These are phyloP conservation scores for roundworm (Caenorhabditis elegans) DNA, from an alignment of 1,140 invertebrate genomes.

Conservation along the genomic window DNA sequence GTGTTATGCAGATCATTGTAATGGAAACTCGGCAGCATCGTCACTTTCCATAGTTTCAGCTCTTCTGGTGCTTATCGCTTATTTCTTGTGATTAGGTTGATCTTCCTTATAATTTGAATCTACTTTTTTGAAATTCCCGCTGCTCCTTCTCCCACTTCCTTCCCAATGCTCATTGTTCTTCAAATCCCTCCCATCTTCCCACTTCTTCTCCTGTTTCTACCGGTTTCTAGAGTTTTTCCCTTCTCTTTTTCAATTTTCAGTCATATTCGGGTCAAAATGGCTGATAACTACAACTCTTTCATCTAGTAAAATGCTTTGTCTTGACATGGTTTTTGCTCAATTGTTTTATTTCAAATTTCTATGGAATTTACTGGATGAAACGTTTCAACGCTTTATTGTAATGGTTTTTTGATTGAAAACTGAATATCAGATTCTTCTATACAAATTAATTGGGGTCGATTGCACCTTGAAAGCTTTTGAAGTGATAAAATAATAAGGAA, in stretches of 20 bases:
- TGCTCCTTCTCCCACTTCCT: background rate
- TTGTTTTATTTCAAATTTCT: background rate
- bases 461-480: slow-evolving; percentile 33
- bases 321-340: background rate
- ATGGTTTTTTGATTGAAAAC: background rate
- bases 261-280: background rate
- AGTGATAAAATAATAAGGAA: background rate
- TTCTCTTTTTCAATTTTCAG: background rate
- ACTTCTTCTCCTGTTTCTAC: background rate
- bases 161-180: no score
- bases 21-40: slow-evolving; percentile 20
- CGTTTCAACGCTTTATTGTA: background rate
- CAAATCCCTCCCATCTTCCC: background rate
- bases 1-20: slow-evolving; percentile 36
- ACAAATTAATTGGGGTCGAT: background rate
- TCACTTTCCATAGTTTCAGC: background rate
- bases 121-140: background rate
- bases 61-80: background rate
- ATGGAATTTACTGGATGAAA: background rate
- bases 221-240: background rate
- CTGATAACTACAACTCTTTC: background rate
- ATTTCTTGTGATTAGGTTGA: background rate
- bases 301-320: background rate
- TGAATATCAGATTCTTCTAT: background rate
- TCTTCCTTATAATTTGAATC: no score